These are phyloP conservation scores for Semicossyphus pulcher DNA, from an alignment of 2,113 vertebrate species.

Conservation along the genomic window DNA sequence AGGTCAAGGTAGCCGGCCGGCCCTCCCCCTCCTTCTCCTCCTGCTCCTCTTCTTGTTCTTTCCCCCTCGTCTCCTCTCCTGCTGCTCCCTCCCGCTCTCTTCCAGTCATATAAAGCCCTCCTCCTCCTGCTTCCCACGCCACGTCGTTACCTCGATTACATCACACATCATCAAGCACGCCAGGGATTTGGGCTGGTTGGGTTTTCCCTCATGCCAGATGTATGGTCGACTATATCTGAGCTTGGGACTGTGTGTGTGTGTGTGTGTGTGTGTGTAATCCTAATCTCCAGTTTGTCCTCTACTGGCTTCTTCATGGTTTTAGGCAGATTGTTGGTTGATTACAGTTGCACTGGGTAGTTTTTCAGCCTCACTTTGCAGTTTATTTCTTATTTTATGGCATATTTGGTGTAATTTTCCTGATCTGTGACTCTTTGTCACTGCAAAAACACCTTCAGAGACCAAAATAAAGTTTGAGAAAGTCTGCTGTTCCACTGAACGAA, in stretches of 20 bases:
- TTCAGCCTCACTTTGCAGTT: background rate
- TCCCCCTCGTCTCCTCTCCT: slow-evolving; percentile 26
- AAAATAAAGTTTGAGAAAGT: no score
- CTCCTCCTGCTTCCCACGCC: slow-evolving; percentile 43
- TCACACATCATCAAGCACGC: slow-evolving; percentile 78
- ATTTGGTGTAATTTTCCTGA: no score
- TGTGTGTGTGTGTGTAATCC: slow-evolving; percentile 21
- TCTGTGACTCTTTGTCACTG: no score
- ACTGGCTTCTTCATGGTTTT: background rate
- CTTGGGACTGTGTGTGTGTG: background rate
- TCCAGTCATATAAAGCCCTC: background rate
- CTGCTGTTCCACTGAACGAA: no score
- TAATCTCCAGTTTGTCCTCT: slow-evolving; percentile 17
- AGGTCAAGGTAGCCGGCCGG: slow-evolving; percentile 53
- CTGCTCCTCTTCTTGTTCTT: slow-evolving; percentile 1
- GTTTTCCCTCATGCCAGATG: slow-evolving; percentile 42
- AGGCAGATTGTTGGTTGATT: background rate
- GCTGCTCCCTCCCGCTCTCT: slow-evolving; percentile 16
- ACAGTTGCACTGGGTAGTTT: background rate
- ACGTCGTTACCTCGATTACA: slow-evolving; percentile 81
- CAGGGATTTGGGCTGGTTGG: slow-evolving; percentile 27
- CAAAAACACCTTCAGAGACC: no score
- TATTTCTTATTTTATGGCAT: no score
- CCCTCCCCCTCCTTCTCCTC: slow-evolving; percentile 14
- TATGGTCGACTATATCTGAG: background rate